Percentiles rank a stretch among this genome's conserved stretches.
These are phyloP conservation scores for Cryptoprocta ferox DNA, from an alignment of 2,797 vertebrate species.

Conservation along the genomic window DNA sequence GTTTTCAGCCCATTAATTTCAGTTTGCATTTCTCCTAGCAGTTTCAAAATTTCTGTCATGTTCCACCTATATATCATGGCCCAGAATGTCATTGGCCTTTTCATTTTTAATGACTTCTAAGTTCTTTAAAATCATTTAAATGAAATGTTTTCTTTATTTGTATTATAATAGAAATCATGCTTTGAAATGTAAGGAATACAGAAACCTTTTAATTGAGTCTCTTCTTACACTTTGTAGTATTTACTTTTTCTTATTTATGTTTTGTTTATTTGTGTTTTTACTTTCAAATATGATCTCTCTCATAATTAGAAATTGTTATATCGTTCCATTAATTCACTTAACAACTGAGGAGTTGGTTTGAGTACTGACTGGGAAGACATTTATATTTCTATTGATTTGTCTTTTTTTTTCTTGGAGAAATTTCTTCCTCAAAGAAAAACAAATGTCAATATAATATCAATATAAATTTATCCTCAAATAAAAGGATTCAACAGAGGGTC, in stretches of 20 bases:
- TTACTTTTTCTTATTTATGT: neutral
- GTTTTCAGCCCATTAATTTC: neutral
- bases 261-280: neutral
- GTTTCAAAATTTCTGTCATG: neutral
- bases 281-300: neutral
- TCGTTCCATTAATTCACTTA: constrained; percentile 59
- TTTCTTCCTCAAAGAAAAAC: constrained; percentile 29
- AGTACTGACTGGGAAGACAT: neutral
- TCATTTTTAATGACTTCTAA: neutral
- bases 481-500: neutral
- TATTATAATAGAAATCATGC: neutral
- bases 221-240: neutral
- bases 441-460: neutral
- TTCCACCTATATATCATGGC: neutral
- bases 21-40: neutral
- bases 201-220: neutral
- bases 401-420: neutral
- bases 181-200: neutral
- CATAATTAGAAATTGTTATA: constrained; percentile 72
- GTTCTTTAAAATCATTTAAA: neutral
- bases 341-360: constrained; percentile 62
- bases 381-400: neutral
- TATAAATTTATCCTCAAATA: neutral
- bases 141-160: neutral
- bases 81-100: neutral